Evolutionary conservation across 1,140 invertebrate species (phyloP).

Genomic region (Pseudomyrmex pallidus): DNA sequence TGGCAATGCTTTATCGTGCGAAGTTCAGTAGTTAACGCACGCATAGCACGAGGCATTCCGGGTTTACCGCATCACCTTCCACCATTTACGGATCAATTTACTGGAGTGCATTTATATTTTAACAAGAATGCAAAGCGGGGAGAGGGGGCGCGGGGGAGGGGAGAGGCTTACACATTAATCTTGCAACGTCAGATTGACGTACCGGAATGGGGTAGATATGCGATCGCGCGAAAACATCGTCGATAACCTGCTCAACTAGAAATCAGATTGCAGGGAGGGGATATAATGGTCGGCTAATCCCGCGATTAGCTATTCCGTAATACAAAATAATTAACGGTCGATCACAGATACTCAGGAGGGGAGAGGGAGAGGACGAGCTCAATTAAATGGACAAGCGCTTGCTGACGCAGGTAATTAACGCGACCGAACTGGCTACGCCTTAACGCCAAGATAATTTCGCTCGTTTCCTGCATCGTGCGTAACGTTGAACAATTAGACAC

Average conservation of each 20-base stretch:
- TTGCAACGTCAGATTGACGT: conserved; percentile 46
- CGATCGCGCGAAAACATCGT: conserved; percentile 62
- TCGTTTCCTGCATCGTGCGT: not conserved
- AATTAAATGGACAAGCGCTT: conserved; percentile 59
- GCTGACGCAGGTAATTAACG: conserved; percentile 64
- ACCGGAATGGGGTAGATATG: conserved; percentile 39
- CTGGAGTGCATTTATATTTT: conserved; percentile 48
- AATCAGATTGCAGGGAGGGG: conserved; percentile 70
- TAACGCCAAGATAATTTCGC: conserved; percentile 27
- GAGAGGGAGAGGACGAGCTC: too few species aligned
- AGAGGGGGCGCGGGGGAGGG: not conserved
- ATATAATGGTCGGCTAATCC: conserved; percentile 68
- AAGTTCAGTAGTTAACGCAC: conserved; percentile 55
- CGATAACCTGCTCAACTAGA: conserved; percentile 68
- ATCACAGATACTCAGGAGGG: conserved; percentile 39
- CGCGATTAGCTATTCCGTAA: conserved; percentile 53
- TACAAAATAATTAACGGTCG: conserved; percentile 71
- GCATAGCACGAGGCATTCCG: not conserved
- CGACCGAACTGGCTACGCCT: conserved; percentile 39
- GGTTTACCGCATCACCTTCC: conserved; percentile 35
- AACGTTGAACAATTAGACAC: too few species aligned
- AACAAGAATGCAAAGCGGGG: not conserved
- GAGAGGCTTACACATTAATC: conserved; percentile 37
- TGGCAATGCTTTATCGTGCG: conserved; percentile 45
- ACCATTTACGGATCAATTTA: conserved; percentile 40